A percentile compares a stretch with the other conserved stretches of the same genome.
phyloP scores from a whole-genome alignment of 2,888 invertebrate species.

The Andricus quercusramuli region DNA sequence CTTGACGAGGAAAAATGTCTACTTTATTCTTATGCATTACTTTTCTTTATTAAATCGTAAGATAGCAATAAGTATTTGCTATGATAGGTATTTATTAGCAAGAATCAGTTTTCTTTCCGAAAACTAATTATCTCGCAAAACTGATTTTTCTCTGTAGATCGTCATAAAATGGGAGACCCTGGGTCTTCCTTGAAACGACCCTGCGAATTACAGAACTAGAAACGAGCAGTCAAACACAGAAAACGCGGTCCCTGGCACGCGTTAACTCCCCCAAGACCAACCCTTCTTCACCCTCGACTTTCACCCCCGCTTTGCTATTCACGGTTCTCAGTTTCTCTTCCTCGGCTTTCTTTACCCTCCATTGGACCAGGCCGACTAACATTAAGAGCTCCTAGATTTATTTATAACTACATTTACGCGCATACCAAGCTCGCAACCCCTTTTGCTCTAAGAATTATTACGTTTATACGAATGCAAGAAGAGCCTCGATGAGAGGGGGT shows the following conservation, averaged over 20 bases:
- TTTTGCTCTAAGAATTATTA: conserved; percentile 56
- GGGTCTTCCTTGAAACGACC: background rate
- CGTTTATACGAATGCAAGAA: conserved; percentile 54
- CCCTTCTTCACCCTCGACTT: conserved; percentile 37
- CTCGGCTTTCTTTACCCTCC: conserved; percentile 48
- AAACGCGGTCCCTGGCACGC: conserved; percentile 30
- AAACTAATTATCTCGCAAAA: background rate
- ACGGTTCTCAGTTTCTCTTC: conserved; percentile 43
- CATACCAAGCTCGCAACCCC: conserved; percentile 69
- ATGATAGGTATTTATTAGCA: too few relatives aligned
- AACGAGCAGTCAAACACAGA: conserved; percentile 41
- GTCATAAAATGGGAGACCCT: background rate
- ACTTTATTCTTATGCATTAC: too few relatives aligned
- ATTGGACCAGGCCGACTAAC: conserved; percentile 63
- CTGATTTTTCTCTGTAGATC: background rate
- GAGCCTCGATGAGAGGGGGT: conserved; percentile 39
- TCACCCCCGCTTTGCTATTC: conserved; percentile 23
- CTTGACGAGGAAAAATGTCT: background rate
- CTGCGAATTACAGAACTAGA: conserved; percentile 33
- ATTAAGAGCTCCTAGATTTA: conserved; percentile 79
- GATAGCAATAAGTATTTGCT: background rate
- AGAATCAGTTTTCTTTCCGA: too few relatives aligned
- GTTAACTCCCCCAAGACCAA: conserved; percentile 26
- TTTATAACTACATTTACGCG: conserved; percentile 79
- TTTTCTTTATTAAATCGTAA: background rate